phyloP scores from a whole-genome alignment of 2,888 invertebrate species.

The Caenorhabditis zanzibari region DNA sequence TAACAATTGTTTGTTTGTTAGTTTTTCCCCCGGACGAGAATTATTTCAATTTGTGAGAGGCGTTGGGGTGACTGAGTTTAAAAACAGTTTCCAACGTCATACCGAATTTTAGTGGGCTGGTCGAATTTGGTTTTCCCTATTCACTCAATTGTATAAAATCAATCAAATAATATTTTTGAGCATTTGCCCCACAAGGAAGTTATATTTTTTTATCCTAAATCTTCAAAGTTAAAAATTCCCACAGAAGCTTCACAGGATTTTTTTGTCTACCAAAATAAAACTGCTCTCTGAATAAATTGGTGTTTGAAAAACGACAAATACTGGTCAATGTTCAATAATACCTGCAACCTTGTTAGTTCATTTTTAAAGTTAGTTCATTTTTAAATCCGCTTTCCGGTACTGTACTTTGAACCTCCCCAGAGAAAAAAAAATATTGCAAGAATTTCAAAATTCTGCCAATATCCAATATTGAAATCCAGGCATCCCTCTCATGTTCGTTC shows the following conservation, averaged over 20 bases:
- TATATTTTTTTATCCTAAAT: neutral
- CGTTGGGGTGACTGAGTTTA: conserved; percentile 14
- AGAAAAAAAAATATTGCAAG: no score
- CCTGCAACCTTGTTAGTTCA: conserved; percentile 24
- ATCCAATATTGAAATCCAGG: conserved; percentile 23
- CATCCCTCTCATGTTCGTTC: conserved; percentile 13
- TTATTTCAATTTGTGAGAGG: conserved; percentile 6
- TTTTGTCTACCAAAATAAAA: neutral
- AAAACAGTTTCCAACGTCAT: conserved; percentile 1
- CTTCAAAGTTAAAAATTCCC: neutral
- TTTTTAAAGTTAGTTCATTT: conserved; percentile 17
- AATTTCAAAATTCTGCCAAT: neutral
- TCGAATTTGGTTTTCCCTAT: neutral
- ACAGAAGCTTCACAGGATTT: neutral
- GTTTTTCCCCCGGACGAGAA: conserved; percentile 13
- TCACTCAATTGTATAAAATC: no score
- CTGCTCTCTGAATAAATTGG: neutral
- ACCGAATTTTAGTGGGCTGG: neutral
- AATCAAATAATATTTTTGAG: no score
- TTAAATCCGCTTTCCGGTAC: conserved; percentile 13
- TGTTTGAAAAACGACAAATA: neutral
- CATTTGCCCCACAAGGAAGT: neutral
- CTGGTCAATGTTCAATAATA: conserved; percentile 42
- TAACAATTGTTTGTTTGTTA: conserved; percentile 36
- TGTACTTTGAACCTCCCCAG: neutral